Conservation (phyloP, 2,797 vertebrate genomes). For the Ispidina lecontei region DNA sequence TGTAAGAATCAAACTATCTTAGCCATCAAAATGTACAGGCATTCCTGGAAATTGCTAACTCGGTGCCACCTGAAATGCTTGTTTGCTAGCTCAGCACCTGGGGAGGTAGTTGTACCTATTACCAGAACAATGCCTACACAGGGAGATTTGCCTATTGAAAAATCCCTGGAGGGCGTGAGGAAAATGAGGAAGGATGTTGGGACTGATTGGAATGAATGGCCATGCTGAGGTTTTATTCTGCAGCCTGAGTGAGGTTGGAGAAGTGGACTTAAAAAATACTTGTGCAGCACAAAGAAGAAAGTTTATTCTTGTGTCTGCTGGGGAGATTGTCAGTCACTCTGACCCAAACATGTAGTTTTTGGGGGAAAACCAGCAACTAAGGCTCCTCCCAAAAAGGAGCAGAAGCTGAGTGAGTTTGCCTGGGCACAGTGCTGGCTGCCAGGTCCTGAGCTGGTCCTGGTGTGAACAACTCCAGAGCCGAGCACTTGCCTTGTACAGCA, state of each 20-base stretch:
- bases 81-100: background rate
- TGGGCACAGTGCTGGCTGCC: background rate
- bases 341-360: background rate
- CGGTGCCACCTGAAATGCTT: background rate
- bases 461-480: background rate
- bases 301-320: background rate
- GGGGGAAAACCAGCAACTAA: background rate
- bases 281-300: background rate
- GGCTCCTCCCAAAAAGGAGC: background rate
- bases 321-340: background rate
- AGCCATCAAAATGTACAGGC: background rate
- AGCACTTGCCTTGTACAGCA: background rate
- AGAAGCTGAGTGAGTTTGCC: background rate
- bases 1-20: background rate
- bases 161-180: background rate
- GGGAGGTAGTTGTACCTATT: background rate
- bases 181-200: background rate
- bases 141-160: background rate
- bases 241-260: background rate
- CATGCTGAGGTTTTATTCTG: background rate
- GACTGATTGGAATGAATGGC: background rate
- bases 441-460: background rate
- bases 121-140: background rate
- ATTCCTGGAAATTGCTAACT: background rate
- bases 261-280: fast-evolving